A percentile compares a stretch with the other conserved stretches of the same genome.
phyloP scores from a whole-genome alignment of 2,113 vertebrate species.

The Himantopus leucocephalus region DNA sequence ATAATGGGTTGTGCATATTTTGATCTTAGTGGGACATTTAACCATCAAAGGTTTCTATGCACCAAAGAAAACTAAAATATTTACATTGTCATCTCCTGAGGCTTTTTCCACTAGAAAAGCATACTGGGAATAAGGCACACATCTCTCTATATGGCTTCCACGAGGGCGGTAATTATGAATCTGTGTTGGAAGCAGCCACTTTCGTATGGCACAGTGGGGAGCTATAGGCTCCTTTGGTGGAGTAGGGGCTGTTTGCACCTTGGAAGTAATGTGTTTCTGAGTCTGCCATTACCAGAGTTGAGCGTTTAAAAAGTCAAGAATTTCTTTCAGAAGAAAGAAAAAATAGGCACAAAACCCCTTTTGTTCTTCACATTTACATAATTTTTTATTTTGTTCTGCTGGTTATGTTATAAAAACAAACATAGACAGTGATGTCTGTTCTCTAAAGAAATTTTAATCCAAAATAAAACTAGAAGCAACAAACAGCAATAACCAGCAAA shows the following conservation, averaged over 20 bases:
- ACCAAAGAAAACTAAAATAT: not conserved
- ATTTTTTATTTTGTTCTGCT: not conserved
- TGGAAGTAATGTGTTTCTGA: not conserved
- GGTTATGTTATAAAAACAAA: not conserved
- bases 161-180: not conserved
- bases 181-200: not conserved
- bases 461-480: not conserved
- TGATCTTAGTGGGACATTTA: not conserved
- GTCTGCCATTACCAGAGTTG: not conserved
- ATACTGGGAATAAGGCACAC: not conserved
- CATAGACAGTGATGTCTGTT: not conserved
- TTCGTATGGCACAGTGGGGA: not conserved
- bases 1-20: not conserved
- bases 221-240: not conserved
- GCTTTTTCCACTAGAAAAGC: not conserved
- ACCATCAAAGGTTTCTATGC: not conserved
- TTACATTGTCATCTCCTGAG: not conserved
- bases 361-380: not conserved
- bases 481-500: not conserved
- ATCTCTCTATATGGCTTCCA: not conserved
- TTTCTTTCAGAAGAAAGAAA: not conserved
- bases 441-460: not conserved
- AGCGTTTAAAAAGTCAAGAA: not conserved
- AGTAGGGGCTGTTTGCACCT: not conserved
- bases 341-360: fast-evolving